phyloP scores from a whole-genome alignment of 2,888 invertebrate species.

The Fragum sueziense region DNA sequence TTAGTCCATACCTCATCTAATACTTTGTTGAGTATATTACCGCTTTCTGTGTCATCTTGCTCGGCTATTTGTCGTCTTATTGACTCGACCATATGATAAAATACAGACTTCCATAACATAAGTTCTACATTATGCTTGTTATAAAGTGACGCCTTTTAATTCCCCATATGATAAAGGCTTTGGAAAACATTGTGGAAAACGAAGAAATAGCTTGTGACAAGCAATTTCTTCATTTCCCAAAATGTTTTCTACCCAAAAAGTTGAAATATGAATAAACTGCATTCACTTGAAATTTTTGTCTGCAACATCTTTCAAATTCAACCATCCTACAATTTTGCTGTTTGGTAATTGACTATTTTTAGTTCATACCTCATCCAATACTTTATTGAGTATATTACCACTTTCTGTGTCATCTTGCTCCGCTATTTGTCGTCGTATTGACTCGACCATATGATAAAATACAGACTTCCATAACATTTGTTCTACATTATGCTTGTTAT shows the following conservation, averaged over 20 bases:
- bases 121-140: constrained; percentile 94
- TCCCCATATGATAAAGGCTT: no score
- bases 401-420: constrained; percentile 87
- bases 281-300: no score
- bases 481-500: constrained; percentile 93
- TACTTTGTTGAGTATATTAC: constrained; percentile 86
- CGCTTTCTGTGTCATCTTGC: constrained; percentile 87
- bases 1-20: constrained; percentile 88
- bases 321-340: no score
- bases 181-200: no score
- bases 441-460: constrained; percentile 92
- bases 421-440: constrained; percentile 88
- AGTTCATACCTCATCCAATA: constrained; percentile 88
- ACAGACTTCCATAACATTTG: constrained; percentile 95
- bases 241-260: no score
- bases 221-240: no score
- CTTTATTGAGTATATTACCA: constrained; percentile 86
- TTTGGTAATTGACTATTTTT: no score
- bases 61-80: constrained; percentile 88
- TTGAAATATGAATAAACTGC: no score
- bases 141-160: no score
- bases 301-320: no score
- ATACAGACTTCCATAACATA: constrained; percentile 95
- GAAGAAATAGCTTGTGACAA: no score
- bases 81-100: constrained; percentile 92